Conservation (phyloP, 2,113 vertebrate species). For the Aptenodytes patagonicus region DNA sequence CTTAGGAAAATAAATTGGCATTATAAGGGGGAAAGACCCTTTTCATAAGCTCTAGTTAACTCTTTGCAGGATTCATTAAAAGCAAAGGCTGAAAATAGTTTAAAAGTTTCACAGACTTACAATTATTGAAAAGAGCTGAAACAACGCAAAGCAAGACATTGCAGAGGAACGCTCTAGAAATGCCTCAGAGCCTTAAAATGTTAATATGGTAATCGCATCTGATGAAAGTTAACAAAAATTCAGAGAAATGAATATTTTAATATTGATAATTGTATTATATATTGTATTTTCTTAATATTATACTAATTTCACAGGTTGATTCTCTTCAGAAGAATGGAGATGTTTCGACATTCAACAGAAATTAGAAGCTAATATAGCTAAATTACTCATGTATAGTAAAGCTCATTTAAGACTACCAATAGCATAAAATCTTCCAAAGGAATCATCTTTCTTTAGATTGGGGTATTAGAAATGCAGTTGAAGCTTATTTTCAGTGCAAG, state of each 20-base stretch:
- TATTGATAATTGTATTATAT: not conserved
- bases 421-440: not conserved
- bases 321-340: not conserved
- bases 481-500: not conserved
- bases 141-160: not conserved
- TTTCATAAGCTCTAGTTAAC: not conserved
- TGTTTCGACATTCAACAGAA: not conserved
- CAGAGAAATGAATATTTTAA: not conserved
- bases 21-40: not conserved
- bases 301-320: not conserved
- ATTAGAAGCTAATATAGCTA: not conserved
- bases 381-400: not conserved
- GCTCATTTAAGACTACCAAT: not conserved
- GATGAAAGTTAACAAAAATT: not conserved
- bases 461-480: not conserved
- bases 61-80: not conserved
- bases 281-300: not conserved
- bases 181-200: not conserved
- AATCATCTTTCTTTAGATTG: not conserved
- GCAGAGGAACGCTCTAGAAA: not conserved
- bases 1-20: not conserved
- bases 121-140: not conserved
- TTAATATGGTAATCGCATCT: not conserved
- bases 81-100: not conserved
- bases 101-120: not conserved